A percentile compares a stretch with the other conserved stretches of the same genome.
Conservation (phyloP, 2,113 vertebrate species). For the Mionectes macconnelli region DNA sequence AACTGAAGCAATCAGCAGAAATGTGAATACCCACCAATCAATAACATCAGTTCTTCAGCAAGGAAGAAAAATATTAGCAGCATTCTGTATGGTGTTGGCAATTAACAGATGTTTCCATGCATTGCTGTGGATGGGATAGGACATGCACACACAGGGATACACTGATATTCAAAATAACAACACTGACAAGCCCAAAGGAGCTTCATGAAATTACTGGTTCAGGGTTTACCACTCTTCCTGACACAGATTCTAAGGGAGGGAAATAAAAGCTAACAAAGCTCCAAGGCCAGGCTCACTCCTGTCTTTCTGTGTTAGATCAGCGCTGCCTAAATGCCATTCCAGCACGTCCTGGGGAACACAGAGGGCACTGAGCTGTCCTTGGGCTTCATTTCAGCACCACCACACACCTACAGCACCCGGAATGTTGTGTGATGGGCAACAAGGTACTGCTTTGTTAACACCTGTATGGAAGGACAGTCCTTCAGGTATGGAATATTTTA, state of each 20-base stretch:
- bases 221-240: background rate
- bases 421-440: rapidly evolving
- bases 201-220: background rate
- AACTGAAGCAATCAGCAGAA: background rate
- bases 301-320: background rate
- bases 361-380: background rate
- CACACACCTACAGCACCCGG: background rate
- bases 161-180: background rate
- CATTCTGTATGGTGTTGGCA: background rate
- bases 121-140: rapidly evolving
- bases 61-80: background rate
- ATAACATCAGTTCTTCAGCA: background rate
- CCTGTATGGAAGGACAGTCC: no score
- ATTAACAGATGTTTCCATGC: background rate
- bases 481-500: rapidly evolving
- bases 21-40: background rate
- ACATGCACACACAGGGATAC: rapidly evolving
- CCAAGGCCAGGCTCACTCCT: background rate
- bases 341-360: background rate
- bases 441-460: background rate
- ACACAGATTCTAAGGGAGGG: background rate
- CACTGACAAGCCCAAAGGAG: background rate
- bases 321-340: background rate
- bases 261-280: background rate
- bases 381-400: background rate